phyloP scores from a whole-genome alignment of 2,113 vertebrate species.

The Megaptera novaeangliae region DNA sequence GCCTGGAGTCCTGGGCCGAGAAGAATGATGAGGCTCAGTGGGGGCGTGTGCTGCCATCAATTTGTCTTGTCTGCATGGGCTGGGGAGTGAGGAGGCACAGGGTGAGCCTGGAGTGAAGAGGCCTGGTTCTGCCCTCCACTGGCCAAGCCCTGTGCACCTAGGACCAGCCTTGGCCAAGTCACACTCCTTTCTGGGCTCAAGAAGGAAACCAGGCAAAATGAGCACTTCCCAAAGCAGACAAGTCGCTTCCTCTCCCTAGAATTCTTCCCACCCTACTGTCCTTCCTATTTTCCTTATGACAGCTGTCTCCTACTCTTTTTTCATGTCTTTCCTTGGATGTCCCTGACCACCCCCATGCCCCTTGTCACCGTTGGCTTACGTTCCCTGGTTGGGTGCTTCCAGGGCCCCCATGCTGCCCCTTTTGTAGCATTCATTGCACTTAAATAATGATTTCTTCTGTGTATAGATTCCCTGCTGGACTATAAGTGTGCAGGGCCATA shows the following conservation, averaged over 20 bases:
- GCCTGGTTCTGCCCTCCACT: too few relatives aligned
- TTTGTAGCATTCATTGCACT: background rate
- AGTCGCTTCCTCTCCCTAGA: background rate
- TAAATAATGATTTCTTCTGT: background rate
- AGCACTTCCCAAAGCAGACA: background rate
- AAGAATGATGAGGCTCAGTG: background rate
- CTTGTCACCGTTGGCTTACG: background rate
- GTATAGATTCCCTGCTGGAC: background rate
- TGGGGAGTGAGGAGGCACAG: background rate
- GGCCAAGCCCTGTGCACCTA: background rate
- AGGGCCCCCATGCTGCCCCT: background rate
- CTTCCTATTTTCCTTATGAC: background rate
- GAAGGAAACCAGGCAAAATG: background rate
- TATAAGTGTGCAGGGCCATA: fast-evolving
- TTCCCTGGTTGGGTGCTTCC: background rate
- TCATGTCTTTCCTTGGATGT: background rate
- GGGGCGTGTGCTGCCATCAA: background rate
- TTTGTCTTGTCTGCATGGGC: background rate
- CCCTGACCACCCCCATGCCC: background rate
- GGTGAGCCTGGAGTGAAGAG: background rate
- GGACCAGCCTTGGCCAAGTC: background rate
- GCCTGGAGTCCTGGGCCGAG: background rate
- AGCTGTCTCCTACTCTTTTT: background rate
- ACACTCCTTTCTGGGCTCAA: background rate
- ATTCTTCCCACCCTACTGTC: background rate